These are phyloP conservation scores for Crocidura indochinensis DNA, from an alignment of 2,797 vertebrate genomes.

Conservation along the genomic window DNA sequence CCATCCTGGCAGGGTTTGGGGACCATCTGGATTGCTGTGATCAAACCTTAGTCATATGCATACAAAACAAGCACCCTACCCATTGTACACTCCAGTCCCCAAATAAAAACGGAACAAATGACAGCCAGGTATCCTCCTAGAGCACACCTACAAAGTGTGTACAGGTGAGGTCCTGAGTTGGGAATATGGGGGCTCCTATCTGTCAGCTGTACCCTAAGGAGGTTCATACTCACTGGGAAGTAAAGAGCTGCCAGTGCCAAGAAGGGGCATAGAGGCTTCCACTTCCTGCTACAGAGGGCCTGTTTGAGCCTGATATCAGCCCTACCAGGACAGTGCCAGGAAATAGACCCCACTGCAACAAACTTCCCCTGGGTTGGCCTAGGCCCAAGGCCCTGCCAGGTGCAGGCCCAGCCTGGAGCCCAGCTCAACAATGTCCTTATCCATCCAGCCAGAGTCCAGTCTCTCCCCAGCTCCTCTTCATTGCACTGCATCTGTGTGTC, in stretches of 20 bases:
- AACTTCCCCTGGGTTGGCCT: not conserved
- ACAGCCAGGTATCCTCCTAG: too few species aligned
- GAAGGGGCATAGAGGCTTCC: not conserved
- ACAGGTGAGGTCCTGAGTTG: too few species aligned
- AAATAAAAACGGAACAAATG: too few species aligned
- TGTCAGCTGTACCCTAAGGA: not conserved
- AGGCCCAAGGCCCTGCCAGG: not conserved
- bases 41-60: too few species aligned
- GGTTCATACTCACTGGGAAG: not conserved
- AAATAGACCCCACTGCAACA: not conserved
- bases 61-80: too few species aligned
- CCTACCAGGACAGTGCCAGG: not conserved
- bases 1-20: too few species aligned
- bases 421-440: not conserved
- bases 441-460: not conserved
- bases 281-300: slow-evolving; percentile 4
- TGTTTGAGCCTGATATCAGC: not conserved
- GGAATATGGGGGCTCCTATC: too few species aligned
- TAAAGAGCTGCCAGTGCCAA: not conserved
- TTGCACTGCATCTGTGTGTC: too few species aligned
- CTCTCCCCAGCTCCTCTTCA: not conserved
- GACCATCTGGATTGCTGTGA: too few species aligned
- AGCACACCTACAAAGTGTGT: too few species aligned
- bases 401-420: not conserved
- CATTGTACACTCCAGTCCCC: too few species aligned